Conservation (phyloP, 2,888 invertebrate genomes). For the Marasmarcha lunaedactyla region DNA sequence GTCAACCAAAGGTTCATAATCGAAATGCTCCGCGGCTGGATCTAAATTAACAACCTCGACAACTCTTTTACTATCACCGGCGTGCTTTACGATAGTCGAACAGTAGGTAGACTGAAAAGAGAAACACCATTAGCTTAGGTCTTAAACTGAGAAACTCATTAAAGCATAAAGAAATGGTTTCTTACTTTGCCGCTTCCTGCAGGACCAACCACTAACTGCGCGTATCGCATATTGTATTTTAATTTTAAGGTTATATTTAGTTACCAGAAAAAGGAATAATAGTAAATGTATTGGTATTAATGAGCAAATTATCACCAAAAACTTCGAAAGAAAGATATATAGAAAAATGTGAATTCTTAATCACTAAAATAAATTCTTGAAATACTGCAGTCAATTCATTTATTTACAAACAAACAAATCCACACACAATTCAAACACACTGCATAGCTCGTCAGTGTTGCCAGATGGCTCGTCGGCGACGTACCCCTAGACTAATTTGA, state of each 20-base stretch:
- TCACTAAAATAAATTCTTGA: background rate
- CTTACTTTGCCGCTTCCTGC: constrained; percentile 96
- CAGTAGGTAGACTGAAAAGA: constrained; percentile 91
- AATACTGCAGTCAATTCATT: no score
- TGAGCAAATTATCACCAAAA: no score
- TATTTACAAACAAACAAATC: no score
- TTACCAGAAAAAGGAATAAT: constrained; percentile 2
- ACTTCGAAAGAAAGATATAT: no score
- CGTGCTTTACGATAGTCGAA: constrained; percentile 87
- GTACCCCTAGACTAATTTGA: no score
- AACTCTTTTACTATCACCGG: constrained; percentile 77
- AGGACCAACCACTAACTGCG: constrained; percentile 95
- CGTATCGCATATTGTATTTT: constrained; percentile 92
- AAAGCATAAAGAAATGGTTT: constrained; percentile 5
- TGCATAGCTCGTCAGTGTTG: no score
- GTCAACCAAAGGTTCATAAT: constrained; percentile 88
- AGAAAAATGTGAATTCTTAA: no score
- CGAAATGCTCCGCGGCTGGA: constrained; percentile 97
- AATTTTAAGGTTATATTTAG: constrained; percentile 1
- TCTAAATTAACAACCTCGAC: constrained; percentile 95
- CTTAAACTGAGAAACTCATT: no score
- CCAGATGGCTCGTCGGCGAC: no score
- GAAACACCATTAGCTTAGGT: background rate
- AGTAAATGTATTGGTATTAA: no score
- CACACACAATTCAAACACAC: no score